Percentiles rank a stretch among this genome's conserved stretches.
These are phyloP conservation scores for Ennomos erosarius DNA, from an alignment of 2,888 invertebrate species.

Conservation along the genomic window DNA sequence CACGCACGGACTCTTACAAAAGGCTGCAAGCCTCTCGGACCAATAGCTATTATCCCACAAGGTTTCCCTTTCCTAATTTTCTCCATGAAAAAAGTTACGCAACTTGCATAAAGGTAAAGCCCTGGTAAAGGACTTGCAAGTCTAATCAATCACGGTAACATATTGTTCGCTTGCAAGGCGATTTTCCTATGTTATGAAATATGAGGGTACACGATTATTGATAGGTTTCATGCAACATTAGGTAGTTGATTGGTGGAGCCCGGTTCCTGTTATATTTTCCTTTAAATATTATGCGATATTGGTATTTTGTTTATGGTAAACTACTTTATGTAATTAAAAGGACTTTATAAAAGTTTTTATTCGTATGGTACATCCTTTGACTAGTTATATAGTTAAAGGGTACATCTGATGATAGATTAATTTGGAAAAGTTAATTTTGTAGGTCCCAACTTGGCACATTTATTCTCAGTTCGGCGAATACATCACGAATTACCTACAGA, in stretches of 20 bases:
- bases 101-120: constrained; percentile 35
- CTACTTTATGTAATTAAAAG: too few species aligned
- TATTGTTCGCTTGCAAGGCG: constrained; percentile 65
- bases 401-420: too few species aligned
- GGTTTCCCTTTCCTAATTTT: constrained; percentile 42
- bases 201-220: constrained; percentile 63
- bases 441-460: too few species aligned
- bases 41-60: constrained; percentile 30
- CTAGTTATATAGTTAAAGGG: too few species aligned
- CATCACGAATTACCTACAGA: too few species aligned
- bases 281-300: constrained; percentile 27
- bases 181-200: constrained; percentile 59
- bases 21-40: constrained; percentile 14
- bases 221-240: constrained; percentile 71
- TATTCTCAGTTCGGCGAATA: too few species aligned
- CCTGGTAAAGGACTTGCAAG: constrained; percentile 48
- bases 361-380: too few species aligned
- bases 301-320: too few species aligned
- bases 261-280: constrained; percentile 35
- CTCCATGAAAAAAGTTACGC: constrained; percentile 33
- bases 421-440: too few species aligned
- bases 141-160: constrained; percentile 66
- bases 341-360: too few species aligned
- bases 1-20: constrained; percentile 30
- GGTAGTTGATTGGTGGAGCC: constrained; percentile 55